Base-by-base conservation (phyloP, 2,888 invertebrate species). In the Copidosoma aretas region DNA sequence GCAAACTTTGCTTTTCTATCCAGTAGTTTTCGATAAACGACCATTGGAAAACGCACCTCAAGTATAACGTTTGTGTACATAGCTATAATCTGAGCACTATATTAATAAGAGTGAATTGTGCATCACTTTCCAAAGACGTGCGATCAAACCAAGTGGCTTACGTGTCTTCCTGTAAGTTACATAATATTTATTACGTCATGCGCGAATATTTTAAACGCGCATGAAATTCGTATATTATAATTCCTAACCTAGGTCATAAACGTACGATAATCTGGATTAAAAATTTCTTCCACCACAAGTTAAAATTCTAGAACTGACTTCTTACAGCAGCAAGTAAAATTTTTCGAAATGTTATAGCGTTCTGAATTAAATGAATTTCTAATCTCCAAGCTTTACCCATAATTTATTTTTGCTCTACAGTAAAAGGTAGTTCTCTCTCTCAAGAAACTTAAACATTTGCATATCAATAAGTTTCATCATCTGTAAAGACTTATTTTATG, bases 41-140 rank as follows among this genome's bases (percentile, higher is more conserved):
- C 96, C 93, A 95, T 94, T 1, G 97, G 97, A 82, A 97, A 97
- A 83, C 94, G 95, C 66, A 97, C 93, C 74, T 97, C 94, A 75
- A 97, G 86, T 75, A 97, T 97, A 41, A 97, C 91, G 82, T 95
- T 96, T 84, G 97, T 97, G 84, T 97, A 98, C 81, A 97, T 97
- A 64, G 97, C 97, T 76, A n/a, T n/a, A 97, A 87, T 8, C 97
- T 97, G 68, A 98, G 87, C 59, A 97, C 93, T 75, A 97, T 94
- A 56, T 97, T 97, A 78, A 97, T 95, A 63, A 97, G 86, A 1
- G 94, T 95, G 84, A 96, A 97, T 86, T 97, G 97, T 52, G 94
- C 95, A 78, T 95, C 95, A 76, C 93, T 95, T 85, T 97, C 97
- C 80, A 95, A 96, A 52, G 96, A 95, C 15, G 92, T 93, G 15